phyloP scores from a whole-genome alignment of 2,113 vertebrate genomes.

The Gulo gulo region DNA sequence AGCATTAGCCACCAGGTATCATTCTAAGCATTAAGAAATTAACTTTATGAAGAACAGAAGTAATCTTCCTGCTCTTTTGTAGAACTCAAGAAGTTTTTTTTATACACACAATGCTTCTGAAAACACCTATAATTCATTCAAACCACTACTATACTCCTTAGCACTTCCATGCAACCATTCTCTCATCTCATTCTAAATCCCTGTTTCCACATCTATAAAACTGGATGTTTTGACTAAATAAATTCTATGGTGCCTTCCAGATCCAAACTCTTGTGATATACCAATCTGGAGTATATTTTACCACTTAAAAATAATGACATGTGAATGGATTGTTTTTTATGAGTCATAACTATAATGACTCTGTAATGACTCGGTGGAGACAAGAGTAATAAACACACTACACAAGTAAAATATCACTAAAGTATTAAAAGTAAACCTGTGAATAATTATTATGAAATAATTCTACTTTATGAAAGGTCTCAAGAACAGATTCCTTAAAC shows the following conservation, averaged over 20 bases:
- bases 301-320: conserved; percentile 35
- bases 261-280: conserved; percentile 42
- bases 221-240: background rate
- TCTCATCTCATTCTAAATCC: conserved; percentile 6
- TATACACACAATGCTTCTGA: background rate
- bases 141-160: background rate
- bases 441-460: conserved; percentile 40
- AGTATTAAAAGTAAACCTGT: conserved; percentile 16
- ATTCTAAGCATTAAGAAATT: conserved; percentile 30
- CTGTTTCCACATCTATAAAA: conserved; percentile 28
- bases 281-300: conserved; percentile 9
- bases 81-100: background rate
- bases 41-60: conserved; percentile 15
- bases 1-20: background rate
- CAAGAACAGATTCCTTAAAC: conserved; percentile 30
- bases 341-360: background rate
- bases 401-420: background rate
- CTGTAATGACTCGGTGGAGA: background rate
- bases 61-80: background rate
- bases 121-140: conserved; percentile 2
- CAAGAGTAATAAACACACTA: background rate
- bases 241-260: background rate
- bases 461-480: conserved; percentile 22
- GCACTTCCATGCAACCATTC: background rate
- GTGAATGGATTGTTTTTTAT: background rate